Conservation (phyloP, 2,797 vertebrate species). For the Sebastes nivosus region DNA sequence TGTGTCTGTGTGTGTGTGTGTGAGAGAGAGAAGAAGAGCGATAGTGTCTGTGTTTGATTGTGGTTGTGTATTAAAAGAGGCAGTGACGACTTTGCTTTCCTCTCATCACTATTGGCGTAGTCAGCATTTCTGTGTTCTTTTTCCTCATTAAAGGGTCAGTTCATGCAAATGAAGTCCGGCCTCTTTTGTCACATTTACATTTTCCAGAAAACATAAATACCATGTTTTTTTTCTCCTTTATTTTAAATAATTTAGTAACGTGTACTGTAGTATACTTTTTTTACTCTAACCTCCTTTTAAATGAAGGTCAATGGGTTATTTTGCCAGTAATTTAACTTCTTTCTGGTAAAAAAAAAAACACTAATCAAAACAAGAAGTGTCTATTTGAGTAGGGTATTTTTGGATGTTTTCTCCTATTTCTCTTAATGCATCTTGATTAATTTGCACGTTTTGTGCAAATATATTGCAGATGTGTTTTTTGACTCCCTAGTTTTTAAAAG, state of each 20-base stretch:
- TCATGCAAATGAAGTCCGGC: not conserved
- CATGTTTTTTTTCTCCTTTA: not conserved
- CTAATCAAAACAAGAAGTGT: not conserved
- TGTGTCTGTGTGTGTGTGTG: not conserved
- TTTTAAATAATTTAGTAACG: not conserved
- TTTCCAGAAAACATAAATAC: too few species aligned
- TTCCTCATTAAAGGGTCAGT: not conserved
- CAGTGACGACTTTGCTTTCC: not conserved
- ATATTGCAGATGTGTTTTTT: conserved; percentile 36
- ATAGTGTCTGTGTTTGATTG: conserved; percentile 17
- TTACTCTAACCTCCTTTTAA: not conserved
- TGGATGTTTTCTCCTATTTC: not conserved
- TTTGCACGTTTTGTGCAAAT: conserved; percentile 30
- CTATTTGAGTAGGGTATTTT: not conserved
- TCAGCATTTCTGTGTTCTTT: not conserved
- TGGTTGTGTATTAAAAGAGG: not conserved
- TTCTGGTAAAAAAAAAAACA: not conserved
- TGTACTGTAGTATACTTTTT: not conserved
- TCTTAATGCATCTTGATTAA: conserved; percentile 3
- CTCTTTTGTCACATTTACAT: not conserved
- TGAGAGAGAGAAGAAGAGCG: not conserved
- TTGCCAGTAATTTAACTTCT: not conserved
- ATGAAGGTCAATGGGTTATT: not conserved
- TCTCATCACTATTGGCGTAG: not conserved
- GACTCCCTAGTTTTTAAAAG: conserved; percentile 16